Base-by-base conservation (phyloP, 1,140 invertebrate species). In the Acromyrmex echinatior region DNA sequence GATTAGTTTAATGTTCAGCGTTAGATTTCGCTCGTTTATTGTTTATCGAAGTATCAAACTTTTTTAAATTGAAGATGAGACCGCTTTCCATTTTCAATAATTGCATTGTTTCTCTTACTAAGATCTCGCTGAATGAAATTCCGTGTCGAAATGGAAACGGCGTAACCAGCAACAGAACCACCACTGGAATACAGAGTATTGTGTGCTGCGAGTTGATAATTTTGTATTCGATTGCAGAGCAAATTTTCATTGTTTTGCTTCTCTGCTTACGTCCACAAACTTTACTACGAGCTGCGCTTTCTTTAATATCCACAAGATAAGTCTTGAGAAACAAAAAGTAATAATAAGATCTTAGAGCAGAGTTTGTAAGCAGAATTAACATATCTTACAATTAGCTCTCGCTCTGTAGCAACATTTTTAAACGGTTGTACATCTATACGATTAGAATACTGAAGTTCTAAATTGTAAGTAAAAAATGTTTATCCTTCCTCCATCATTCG, bases 61-160 rank as follows among this genome's bases (percentile, higher is more conserved):
- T 81, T 71, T 65, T 45, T 31, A 81, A 71, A 71, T 71, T 58
- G 21, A 56, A 45, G 35, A 81, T 28, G 31, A 80, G 0, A 58
- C 35, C 51, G 25, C 10, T 31, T 39, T 58, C 35, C 16, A 18
- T 81, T 71, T 16, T 6, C 49, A 16, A 70, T 68, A 58, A 81
- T 81, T 71, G 21, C 10, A 21, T 45, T 10, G 31, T 71, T 45
- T 16, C 45, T 68, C 21, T 21, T 25, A 58, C 45, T 66, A 16
- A 31, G 21, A 2, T 71, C 1, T 39, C 35, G 10, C 31, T 28
- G 16, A 66, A 56, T 28, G 16, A 66, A 56, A 16, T 39, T 68
- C 14, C 49, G 3, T 6, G 18, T 31, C 16, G 16, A 58, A 58
- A 71, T 58, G 31, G n/a, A 58, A 70, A 81, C 49, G 28, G 2